A percentile compares a stretch with the other conserved stretches of the same genome.
Evolutionary conservation across 1,140 invertebrate genomes (phyloP).

Genomic region (Telenomus remus): DNA sequence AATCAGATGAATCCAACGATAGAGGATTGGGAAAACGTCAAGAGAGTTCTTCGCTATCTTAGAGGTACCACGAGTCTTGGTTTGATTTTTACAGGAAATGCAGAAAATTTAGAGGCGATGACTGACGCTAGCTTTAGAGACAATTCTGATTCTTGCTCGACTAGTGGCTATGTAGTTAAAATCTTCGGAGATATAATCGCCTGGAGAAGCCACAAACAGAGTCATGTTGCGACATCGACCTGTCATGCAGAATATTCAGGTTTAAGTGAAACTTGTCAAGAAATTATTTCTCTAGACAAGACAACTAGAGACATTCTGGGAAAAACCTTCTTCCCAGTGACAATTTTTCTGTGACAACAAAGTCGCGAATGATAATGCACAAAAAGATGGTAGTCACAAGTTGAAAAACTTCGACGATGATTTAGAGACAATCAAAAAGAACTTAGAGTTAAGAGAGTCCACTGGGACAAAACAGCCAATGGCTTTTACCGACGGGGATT

Average conservation of each 20-base stretch:
- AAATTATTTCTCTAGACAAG: conserved; percentile 11
- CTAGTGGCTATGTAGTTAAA: conserved; percentile 15
- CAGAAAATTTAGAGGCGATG: conserved; percentile 15
- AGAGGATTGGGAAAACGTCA: conserved; percentile 54
- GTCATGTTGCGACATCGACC: conserved; percentile 3
- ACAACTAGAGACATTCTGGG: conserved; percentile 7
- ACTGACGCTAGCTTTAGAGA: conserved; percentile 35
- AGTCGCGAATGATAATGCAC: conserved; percentile 1
- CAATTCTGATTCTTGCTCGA: conserved; percentile 7
- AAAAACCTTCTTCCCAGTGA: conserved; percentile 12
- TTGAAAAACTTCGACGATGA: conserved; percentile 10
- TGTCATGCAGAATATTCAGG: conserved; percentile 9
- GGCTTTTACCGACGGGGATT: conserved; percentile 3
- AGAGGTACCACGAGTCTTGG: conserved; percentile 33
- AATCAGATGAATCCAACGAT: conserved; percentile 46
- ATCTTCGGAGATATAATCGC: conserved; percentile 46
- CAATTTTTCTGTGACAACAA: conserved; percentile 15
- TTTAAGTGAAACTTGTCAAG: conserved; percentile 9
- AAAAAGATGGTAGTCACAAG: conserved; percentile 11
- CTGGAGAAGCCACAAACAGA: conserved; percentile 59
- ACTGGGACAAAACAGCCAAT: background rate
- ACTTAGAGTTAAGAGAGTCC: conserved; percentile 6
- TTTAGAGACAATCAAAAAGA: background rate
- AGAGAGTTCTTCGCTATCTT: conserved; percentile 60
- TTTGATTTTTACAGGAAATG: conserved; percentile 5